Base-by-base conservation (phyloP, 2,888 invertebrate genomes). In the Tupiocoris notatus region DNA sequence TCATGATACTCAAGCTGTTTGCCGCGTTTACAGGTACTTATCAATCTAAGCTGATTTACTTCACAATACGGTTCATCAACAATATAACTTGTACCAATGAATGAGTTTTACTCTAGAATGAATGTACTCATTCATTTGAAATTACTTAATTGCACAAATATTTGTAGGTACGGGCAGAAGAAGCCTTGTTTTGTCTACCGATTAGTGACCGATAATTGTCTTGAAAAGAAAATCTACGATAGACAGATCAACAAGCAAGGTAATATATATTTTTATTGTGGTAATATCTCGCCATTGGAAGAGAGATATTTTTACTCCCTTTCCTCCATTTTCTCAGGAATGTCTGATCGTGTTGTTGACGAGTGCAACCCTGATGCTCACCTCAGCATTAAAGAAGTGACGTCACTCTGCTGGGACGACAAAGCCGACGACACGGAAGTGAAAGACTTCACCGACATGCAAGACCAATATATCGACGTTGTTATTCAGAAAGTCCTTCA, bases 221-320 rank as follows among this genome's bases (percentile, higher is more conserved):
- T 99, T 80, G 99, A 99, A 83, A 94, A 96, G 85, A 95, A 96
- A 85, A 99, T 99, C 79, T 99, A 98, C 84, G 98, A 99, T 83
- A 86, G 99, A 24, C 99, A 99, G 86, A 95, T 99, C 79, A 96
- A 95, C 84, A 98, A 98, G 83, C 96, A 98, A 85, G 98, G 73
- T 73, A 63, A n/a, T n/a, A n/a, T n/a, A n/a, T n/a, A n/a, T n/a
- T n/a, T n/a, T 57, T 57, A 16, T 57, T 17, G 57, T 1, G 17
- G 17, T 57, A 17, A 57, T 57, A 2, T n/a, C 17, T 57, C 17
- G 57, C 1, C 16, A 16, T 57, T 57, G 16, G 57, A 57, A n/a
- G 16, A 17, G 58, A 17, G 2, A n/a, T 17, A 17, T 58, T 58
- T 58, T 9, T n/a, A 21, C 2, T 17, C 59, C 7, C 18, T 1